Conservation (phyloP, 2,888 invertebrate genomes). For the Actias luna region DNA sequence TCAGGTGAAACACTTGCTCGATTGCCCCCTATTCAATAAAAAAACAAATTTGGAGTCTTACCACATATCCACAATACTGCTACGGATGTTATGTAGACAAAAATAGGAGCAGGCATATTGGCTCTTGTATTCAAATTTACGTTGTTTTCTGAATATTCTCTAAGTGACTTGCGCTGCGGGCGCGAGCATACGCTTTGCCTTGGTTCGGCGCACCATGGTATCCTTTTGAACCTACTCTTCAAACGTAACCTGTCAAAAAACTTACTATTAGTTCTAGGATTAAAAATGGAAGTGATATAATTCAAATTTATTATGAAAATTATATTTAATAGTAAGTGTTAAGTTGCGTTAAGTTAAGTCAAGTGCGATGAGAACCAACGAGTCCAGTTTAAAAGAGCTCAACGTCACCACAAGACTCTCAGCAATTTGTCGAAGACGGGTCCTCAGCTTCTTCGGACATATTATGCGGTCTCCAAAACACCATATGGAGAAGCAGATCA, state of each 20-base stretch:
- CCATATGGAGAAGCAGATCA: too few relatives aligned
- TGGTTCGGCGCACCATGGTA: conserved; percentile 50
- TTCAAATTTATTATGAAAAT: not conserved
- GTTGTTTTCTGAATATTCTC: conserved; percentile 27
- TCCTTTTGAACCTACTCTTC: conserved; percentile 2
- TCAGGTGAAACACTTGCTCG: too few relatives aligned
- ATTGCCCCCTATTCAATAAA: too few relatives aligned
- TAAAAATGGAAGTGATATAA: not conserved
- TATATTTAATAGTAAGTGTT: not conserved
- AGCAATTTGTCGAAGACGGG: too few relatives aligned
- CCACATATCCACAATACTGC: conserved; percentile 56
- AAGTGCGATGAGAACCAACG: too few relatives aligned
- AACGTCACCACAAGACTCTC: too few relatives aligned
- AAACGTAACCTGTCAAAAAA: conserved; percentile 20
- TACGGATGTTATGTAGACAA: conserved; percentile 45
- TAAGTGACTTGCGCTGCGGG: conserved; percentile 61
- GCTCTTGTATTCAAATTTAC: conserved; percentile 27
- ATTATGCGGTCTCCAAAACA: too few relatives aligned
- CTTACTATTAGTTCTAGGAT: not conserved
- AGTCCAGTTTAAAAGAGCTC: too few relatives aligned
- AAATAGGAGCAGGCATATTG: conserved; percentile 57
- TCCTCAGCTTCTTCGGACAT: too few relatives aligned
- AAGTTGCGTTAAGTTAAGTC: too few relatives aligned
- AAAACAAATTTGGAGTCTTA: too few relatives aligned
- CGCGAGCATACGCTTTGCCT: conserved; percentile 41